A percentile compares a stretch with the other conserved stretches of the same genome.
These are phyloP conservation scores for Harpagoxenus sublaevis DNA, from an alignment of 2,888 invertebrate species.

Conservation along the genomic window DNA sequence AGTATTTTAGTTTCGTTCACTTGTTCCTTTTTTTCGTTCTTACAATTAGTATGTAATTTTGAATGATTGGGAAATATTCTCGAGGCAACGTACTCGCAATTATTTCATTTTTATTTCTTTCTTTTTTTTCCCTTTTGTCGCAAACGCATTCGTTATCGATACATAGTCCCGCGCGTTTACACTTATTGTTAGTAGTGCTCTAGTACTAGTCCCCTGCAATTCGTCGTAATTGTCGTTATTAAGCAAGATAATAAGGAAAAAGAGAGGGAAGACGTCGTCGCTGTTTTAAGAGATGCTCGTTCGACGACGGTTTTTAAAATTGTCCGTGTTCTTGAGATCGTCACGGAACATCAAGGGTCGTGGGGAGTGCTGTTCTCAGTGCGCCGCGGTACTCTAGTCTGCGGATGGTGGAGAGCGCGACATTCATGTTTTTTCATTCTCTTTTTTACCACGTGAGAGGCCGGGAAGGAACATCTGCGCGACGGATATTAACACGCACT, in stretches of 20 bases:
- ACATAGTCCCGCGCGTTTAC: constrained; percentile 42
- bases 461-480: constrained; percentile 69
- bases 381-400: constrained; percentile 51
- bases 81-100: constrained; percentile 66
- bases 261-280: constrained; percentile 24
- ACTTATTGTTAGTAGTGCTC: constrained; percentile 36
- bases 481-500: constrained; percentile 61
- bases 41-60: constrained; percentile 13
- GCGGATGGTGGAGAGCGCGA: constrained; percentile 48
- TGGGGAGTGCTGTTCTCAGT: constrained; percentile 12
- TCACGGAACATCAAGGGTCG: constrained; percentile 11
- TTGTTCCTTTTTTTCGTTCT: constrained; percentile 55
- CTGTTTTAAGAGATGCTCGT: neutral
- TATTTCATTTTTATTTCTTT: constrained; percentile 59
- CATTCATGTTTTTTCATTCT: constrained; percentile 63
- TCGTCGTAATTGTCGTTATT: constrained; percentile 50
- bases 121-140: constrained; percentile 17
- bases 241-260: constrained; percentile 28
- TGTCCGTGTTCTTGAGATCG: constrained; percentile 34
- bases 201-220: constrained; percentile 38
- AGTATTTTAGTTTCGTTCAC: constrained; percentile 68
- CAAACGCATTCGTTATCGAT: constrained; percentile 44
- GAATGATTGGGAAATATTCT: constrained; percentile 58
- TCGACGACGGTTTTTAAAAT: constrained; percentile 33
- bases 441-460: constrained; percentile 60